Conservation (phyloP, 2,797 vertebrate genomes). For the Garrulus glandarius region DNA sequence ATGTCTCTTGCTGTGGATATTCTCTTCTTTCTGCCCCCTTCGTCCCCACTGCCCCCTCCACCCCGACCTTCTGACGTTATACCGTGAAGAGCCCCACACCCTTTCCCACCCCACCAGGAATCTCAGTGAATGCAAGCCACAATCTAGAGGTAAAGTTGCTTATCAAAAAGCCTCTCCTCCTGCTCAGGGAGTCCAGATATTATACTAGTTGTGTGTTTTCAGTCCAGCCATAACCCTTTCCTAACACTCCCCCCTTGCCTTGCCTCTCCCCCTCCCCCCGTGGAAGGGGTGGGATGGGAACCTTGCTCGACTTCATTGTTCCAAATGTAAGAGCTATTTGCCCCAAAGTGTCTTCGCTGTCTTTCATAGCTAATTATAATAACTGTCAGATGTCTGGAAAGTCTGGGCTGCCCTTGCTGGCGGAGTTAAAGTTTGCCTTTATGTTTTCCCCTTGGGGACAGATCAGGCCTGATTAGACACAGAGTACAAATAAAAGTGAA, state of each 20-base stretch:
- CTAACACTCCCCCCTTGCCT: background rate
- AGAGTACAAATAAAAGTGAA: constrained; percentile 61
- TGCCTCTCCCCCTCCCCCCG: constrained; percentile 51
- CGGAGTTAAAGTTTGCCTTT: constrained; percentile 84
- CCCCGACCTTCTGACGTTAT: constrained; percentile 28
- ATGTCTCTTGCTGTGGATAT: constrained; percentile 4
- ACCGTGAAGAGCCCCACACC: constrained; percentile 35
- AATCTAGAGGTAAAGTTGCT: constrained; percentile 36
- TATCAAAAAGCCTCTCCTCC: constrained; percentile 22
- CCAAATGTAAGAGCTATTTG: constrained; percentile 70
- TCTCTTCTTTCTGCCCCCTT: constrained; percentile 34
- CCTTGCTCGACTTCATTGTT: constrained; percentile 75
- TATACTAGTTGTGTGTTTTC: background rate
- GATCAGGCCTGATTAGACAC: constrained; percentile 67
- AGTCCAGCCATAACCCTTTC: constrained; percentile 24
- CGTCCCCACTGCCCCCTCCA: background rate
- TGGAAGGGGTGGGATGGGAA: constrained; percentile 65
- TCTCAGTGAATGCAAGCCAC: constrained; percentile 24
- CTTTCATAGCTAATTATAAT: constrained; percentile 81
- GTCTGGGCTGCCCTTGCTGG: constrained; percentile 71
- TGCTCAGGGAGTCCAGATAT: constrained; percentile 22
- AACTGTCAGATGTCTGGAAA: constrained; percentile 85
- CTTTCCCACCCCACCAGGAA: constrained; percentile 50
- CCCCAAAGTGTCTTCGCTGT: constrained; percentile 68
- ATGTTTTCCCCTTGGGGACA: constrained; percentile 66